These are phyloP conservation scores for Smittia aterrima DNA, from an alignment of 2,888 invertebrate species.

Conservation along the genomic window DNA sequence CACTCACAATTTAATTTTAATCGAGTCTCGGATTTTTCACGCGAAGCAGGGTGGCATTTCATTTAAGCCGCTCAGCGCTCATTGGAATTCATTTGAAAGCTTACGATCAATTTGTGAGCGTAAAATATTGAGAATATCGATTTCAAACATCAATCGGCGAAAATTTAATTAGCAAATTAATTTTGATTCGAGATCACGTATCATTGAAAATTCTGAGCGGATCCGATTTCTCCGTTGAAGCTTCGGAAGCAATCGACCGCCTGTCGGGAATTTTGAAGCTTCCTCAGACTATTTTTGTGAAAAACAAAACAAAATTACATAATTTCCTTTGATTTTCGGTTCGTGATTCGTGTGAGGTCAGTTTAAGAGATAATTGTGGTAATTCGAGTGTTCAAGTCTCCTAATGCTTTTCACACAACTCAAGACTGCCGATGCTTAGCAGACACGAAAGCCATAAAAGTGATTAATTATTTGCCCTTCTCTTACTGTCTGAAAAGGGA, in stretches of 20 bases:
- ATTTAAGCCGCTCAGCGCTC: neutral
- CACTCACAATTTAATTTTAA: neutral
- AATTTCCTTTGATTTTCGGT: neutral
- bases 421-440: neutral
- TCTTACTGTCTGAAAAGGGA: too few species aligned
- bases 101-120: neutral
- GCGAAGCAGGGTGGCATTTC: neutral
- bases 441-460: neutral
- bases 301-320: neutral
- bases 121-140: neutral
- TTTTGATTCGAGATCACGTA: too few species aligned
- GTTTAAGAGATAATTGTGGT: slow-evolving; percentile 2
- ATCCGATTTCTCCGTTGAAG: neutral
- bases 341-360: slow-evolving; percentile 2
- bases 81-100: neutral
- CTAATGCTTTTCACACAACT: slow-evolving; percentile 6
- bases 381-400: neutral
- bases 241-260: slow-evolving; percentile 1
- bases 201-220: neutral
- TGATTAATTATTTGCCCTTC: neutral
- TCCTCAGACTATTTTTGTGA: neutral
- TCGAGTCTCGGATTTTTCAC: neutral
- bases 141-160: too few species aligned
- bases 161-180: too few species aligned
- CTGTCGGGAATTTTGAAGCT: neutral